These are phyloP conservation scores for Phylloscopus collybita DNA, from an alignment of 2,797 vertebrate genomes.

Conservation along the genomic window DNA sequence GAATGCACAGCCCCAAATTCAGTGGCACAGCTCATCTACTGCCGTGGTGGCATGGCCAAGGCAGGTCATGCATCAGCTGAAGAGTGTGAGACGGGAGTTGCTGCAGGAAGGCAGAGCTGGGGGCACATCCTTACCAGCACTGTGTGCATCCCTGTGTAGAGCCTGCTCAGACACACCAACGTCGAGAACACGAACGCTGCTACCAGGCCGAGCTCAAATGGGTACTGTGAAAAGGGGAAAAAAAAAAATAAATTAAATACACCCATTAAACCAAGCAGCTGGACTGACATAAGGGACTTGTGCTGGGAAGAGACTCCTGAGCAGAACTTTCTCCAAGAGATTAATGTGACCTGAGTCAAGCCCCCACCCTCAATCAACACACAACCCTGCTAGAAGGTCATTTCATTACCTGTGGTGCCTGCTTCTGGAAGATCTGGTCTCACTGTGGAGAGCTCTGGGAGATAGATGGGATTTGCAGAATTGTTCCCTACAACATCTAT, in stretches of 20 bases:
- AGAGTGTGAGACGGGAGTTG: background rate
- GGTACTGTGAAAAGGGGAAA: constrained; percentile 80
- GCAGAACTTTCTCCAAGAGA: background rate
- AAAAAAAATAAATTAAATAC: background rate
- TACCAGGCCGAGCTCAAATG: constrained; percentile 84
- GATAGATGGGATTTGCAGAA: background rate
- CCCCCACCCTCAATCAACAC: fast-evolving
- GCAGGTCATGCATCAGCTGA: fast-evolving
- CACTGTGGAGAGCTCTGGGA: background rate
- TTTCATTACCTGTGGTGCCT: fast-evolving
- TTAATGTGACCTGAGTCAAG: background rate
- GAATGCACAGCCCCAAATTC: background rate
- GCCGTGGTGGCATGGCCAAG: fast-evolving
- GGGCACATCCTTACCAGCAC: constrained; percentile 87
- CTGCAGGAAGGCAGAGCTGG: background rate
- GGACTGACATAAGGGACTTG: fast-evolving
- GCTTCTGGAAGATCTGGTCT: background rate
- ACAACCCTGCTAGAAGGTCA: background rate
- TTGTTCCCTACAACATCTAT: background rate
- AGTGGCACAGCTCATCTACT: fast-evolving
- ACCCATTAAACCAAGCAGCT: background rate
- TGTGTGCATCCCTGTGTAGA: constrained; percentile 97
- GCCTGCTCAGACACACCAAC: constrained; percentile 92
- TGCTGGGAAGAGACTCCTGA: background rate
- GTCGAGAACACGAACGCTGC: constrained; percentile 83